Percentiles rank a stretch among this genome's conserved stretches.
Conservation (phyloP, 2,888 invertebrate genomes). For the Nemotelus nigrinus region DNA sequence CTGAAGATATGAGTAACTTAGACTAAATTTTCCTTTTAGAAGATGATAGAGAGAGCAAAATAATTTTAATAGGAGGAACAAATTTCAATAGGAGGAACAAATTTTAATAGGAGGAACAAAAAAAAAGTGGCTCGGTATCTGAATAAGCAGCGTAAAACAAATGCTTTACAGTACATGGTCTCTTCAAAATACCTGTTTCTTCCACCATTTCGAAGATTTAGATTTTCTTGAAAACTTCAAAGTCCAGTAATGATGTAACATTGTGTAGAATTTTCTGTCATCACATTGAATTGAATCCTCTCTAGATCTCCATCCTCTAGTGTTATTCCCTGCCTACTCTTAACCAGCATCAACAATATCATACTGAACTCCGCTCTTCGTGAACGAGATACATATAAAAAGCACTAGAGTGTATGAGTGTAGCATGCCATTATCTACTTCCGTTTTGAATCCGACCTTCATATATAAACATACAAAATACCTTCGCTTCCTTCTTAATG, state of each 20-base stretch:
- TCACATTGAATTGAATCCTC: slow-evolving; percentile 19
- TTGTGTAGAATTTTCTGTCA: slow-evolving; percentile 42
- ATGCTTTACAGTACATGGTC: too few relatives aligned
- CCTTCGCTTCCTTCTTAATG: neutral
- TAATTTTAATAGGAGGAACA: too few relatives aligned
- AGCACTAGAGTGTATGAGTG: slow-evolving; percentile 40
- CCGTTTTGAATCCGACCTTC: slow-evolving; percentile 26
- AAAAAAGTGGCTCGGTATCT: too few relatives aligned
- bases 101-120: too few relatives aligned
- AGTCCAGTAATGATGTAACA: slow-evolving; percentile 38
- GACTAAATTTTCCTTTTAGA: too few relatives aligned
- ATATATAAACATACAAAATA: slow-evolving; percentile 15
- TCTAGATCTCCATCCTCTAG: neutral
- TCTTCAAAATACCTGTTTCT: slow-evolving; percentile 41
- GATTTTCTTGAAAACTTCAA: slow-evolving; percentile 36
- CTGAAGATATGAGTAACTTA: too few relatives aligned
- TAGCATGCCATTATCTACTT: slow-evolving; percentile 31
- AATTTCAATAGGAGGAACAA: too few relatives aligned
- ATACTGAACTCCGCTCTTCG: slow-evolving; percentile 21
- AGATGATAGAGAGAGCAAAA: too few relatives aligned
- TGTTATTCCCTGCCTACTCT: neutral
- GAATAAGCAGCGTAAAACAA: too few relatives aligned
- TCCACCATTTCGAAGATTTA: slow-evolving; percentile 42
- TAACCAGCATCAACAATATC: neutral
- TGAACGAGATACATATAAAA: slow-evolving; percentile 38